These are phyloP conservation scores for Apoderus coryli DNA, from an alignment of 2,888 invertebrate genomes.

Conservation along the genomic window DNA sequence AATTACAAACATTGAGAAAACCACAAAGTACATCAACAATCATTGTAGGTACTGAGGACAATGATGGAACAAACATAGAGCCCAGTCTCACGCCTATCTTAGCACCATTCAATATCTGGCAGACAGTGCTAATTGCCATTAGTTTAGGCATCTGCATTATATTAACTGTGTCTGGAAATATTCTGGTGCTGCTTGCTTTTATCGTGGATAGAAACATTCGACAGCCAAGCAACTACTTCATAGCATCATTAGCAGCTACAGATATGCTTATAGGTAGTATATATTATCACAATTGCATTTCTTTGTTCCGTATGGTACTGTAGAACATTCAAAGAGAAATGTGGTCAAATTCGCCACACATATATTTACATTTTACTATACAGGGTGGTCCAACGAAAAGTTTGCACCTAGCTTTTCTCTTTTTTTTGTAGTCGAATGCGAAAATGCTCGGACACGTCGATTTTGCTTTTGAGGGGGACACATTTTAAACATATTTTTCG, in stretches of 20 bases:
- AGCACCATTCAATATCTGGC: constrained; percentile 81
- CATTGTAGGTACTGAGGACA: constrained; percentile 11
- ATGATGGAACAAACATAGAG: constrained; percentile 8
- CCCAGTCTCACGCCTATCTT: constrained; percentile 37
- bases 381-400: too few relatives aligned
- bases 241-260: constrained; percentile 93
- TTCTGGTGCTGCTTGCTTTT: constrained; percentile 87
- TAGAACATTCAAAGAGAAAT: too few relatives aligned
- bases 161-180: constrained; percentile 88
- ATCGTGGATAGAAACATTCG: constrained; percentile 85
- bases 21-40: constrained; percentile 9
- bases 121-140: constrained; percentile 77
- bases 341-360: too few relatives aligned
- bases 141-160: constrained; percentile 79
- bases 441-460: too few relatives aligned
- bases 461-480: too few relatives aligned
- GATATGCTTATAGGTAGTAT: constrained; percentile 85
- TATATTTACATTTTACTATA: too few relatives aligned
- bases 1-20: neutral
- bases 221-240: constrained; percentile 98
- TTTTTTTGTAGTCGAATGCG: too few relatives aligned
- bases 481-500: too few relatives aligned
- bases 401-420: too few relatives aligned
- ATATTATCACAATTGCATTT: too few relatives aligned
- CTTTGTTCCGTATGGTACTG: too few relatives aligned